Conservation (phyloP, 2,888 invertebrate species). For the Eilema griseolum region DNA sequence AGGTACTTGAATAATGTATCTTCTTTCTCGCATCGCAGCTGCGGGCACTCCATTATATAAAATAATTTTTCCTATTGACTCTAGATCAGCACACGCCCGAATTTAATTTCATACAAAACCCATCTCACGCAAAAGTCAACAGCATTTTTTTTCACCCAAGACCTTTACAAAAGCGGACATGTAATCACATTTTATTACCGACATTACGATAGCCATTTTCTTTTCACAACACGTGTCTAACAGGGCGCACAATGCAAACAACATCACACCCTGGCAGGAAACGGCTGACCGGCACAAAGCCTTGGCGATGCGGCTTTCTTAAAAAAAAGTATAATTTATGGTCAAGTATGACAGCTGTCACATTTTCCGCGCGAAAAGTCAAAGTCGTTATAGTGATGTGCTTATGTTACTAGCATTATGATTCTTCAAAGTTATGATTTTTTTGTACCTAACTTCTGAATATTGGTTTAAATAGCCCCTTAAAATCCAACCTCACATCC, state of each 20-base stretch:
- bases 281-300: slow-evolving; percentile 58
- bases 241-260: slow-evolving; percentile 45
- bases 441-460: too few species aligned
- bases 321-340: slow-evolving; percentile 55
- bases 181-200: slow-evolving; percentile 53
- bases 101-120: slow-evolving; percentile 13
- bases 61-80: slow-evolving; percentile 7
- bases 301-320: slow-evolving; percentile 50
- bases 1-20: too few species aligned
- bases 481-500: too few species aligned
- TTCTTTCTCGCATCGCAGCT: slow-evolving; percentile 5
- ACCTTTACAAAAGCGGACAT: slow-evolving; percentile 35
- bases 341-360: slow-evolving; percentile 72
- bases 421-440: too few species aligned
- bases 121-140: slow-evolving; percentile 22
- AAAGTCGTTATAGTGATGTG: slow-evolving; percentile 23
- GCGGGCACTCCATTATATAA: slow-evolving; percentile 12
- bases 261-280: slow-evolving; percentile 59
- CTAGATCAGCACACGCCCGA: slow-evolving; percentile 8
- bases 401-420: too few species aligned
- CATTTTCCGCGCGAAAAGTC: slow-evolving; percentile 62
- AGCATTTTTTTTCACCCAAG: slow-evolving; percentile 20
- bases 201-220: slow-evolving; percentile 33
- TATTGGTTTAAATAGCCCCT: too few species aligned
- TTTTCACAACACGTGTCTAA: slow-evolving; percentile 53